Base-by-base conservation (phyloP, 2,888 invertebrate species). In the Sesia apiformis region DNA sequence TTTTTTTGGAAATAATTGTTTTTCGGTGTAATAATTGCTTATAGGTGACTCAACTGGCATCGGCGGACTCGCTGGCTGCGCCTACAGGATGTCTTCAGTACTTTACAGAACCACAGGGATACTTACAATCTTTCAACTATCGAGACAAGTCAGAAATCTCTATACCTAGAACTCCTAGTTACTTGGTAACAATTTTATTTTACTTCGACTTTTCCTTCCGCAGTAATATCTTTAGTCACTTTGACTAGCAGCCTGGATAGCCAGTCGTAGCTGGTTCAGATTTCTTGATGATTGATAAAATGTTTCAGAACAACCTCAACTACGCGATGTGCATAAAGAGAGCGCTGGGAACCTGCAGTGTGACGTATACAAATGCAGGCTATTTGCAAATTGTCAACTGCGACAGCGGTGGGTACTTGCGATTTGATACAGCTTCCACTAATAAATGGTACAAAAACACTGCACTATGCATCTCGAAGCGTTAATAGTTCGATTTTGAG, bases 321-420 rank as follows among this genome's bases (percentile, higher is more conserved):
- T 95, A 95, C 72, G 94, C 93, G 0, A 93, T 94, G 60, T 95
- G 95, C 69, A 91, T 95, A 59, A 77, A 90, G 63, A 91, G 93
- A 57, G 86, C 85, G 40, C 75, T 90, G 41, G 92, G 91, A 40
- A 91, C 91, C 53, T 95, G 95, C 74, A 91, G 92, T 51, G 82
- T 94, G 7, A 93, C 92, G 0, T 95, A 93, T 66, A 89, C 84
- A 1, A 92, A 90, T 63, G 76, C 76, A 5, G 87, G 81, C 56
- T 90, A 90, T 41, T 93, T 95, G 84, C 92, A 94, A 74, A 84
- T 95, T 49, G 80, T 90, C 39, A 95, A 95, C 73, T 91, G 92
- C 57, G 93, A 93, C 73, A 82, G 89, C 63, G 92, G 94, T 94
- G 79, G 74, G 70, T 58, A 52, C 5, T 52, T 39, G 40, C 38